These are phyloP conservation scores for Margarornis squamiger DNA, from an alignment of 2,797 vertebrate genomes.

Conservation along the genomic window DNA sequence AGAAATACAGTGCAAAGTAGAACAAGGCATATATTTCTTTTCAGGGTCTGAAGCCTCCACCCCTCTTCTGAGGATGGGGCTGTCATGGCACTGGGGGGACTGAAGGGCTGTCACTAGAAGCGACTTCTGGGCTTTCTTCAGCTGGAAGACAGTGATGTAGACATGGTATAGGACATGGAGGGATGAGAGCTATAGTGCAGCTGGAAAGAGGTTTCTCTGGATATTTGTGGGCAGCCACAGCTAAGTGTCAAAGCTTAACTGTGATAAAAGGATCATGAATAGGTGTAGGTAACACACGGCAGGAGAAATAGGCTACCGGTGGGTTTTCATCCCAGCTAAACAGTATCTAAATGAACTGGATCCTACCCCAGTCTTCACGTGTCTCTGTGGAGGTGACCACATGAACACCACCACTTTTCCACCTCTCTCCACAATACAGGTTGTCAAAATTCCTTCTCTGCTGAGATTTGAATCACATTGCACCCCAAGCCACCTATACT, in stretches of 20 bases:
- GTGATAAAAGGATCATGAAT: accelerated
- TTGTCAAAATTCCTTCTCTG: not conserved
- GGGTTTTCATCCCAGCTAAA: not conserved
- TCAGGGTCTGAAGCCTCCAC: not conserved
- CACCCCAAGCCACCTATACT: not conserved
- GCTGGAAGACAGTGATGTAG: not conserved
- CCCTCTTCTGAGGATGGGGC: accelerated
- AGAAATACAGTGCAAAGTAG: not conserved
- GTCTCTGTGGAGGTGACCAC: not conserved
- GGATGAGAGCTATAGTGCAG: not conserved
- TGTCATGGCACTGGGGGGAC: not conserved
- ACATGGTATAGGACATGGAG: too few relatives aligned
- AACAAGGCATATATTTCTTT: not conserved
- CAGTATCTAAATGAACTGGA: not conserved
- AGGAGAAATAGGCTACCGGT: not conserved
- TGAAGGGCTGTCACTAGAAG: not conserved
- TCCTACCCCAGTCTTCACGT: accelerated
- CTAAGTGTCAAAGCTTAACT: not conserved
- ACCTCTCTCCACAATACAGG: not conserved
- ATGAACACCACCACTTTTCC: not conserved
- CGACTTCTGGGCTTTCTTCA: not conserved
- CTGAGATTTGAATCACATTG: not conserved
- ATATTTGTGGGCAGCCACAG: not conserved
- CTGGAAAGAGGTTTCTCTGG: not conserved
- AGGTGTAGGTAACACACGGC: accelerated